Conservation (phyloP, 2,888 invertebrate genomes). For the Eutolmus rufibarbis region DNA sequence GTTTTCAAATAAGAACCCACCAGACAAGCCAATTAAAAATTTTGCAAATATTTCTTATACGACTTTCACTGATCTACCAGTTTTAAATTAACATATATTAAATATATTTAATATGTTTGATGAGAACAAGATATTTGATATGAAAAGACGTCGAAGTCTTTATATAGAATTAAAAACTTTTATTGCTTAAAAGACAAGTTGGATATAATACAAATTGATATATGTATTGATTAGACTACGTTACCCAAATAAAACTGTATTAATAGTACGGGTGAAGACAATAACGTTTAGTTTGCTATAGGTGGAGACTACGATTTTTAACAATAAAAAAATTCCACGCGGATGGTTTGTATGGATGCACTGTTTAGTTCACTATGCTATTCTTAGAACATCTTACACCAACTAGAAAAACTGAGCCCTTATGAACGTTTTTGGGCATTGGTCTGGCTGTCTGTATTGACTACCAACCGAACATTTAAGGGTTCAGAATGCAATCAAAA, state of each 20-base stretch:
- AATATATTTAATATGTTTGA: background rate
- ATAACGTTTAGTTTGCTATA: background rate
- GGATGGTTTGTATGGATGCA: too few species aligned
- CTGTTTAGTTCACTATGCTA: too few species aligned
- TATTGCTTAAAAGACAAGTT: background rate
- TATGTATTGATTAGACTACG: background rate
- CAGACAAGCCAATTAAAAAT: background rate
- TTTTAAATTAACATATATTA: background rate
- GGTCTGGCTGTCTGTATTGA: too few species aligned
- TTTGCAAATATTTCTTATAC: background rate
- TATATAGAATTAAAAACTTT: background rate
- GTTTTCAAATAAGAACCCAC: background rate
- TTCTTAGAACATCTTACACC: too few species aligned
- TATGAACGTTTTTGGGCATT: too few species aligned
- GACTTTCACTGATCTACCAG: background rate
- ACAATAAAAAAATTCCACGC: too few species aligned
- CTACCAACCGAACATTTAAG: too few species aligned
- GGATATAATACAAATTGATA: background rate
- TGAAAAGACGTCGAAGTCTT: background rate
- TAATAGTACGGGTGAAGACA: background rate
- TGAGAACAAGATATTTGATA: background rate
- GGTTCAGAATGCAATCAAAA: too few species aligned
- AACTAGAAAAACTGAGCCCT: too few species aligned
- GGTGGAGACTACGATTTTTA: too few species aligned
- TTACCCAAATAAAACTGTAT: background rate